A percentile compares a stretch with the other conserved stretches of the same genome.
Conservation (phyloP, 2,797 vertebrate species). For the Falco columbarius region DNA sequence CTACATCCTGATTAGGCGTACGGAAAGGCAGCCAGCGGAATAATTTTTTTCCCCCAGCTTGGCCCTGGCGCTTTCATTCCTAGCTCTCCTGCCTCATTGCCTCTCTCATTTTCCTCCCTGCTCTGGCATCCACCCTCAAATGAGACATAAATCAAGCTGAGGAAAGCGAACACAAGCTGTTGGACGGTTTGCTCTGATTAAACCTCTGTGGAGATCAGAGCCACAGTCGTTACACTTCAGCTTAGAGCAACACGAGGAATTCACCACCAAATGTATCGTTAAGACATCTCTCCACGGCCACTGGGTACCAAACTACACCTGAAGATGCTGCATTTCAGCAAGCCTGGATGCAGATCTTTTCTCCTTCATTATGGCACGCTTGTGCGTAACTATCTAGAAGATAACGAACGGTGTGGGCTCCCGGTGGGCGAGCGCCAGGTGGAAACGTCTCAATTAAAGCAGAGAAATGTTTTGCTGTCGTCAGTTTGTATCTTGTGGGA, state of each 20-base stretch:
- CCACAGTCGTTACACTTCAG: not conserved
- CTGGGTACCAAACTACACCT: not conserved
- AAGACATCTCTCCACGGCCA: not conserved
- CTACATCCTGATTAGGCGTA: not conserved
- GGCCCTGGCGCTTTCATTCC: not conserved
- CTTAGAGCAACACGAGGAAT: not conserved
- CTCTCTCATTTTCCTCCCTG: not conserved
- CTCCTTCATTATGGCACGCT: accelerated
- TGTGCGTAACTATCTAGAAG: not conserved
- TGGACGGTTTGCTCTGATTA: not conserved
- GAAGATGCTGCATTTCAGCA: not conserved
- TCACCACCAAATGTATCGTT: not conserved
- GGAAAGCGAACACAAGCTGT: not conserved
- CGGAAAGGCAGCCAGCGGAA: not conserved
- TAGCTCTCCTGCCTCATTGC: not conserved
- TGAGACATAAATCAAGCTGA: not conserved
- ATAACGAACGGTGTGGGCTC: not conserved
- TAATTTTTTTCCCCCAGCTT: not conserved
- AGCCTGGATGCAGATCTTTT: not conserved
- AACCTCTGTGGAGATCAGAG: not conserved
- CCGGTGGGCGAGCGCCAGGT: not conserved
- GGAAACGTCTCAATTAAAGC: not conserved
- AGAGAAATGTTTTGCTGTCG: not conserved
- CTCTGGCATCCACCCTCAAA: not conserved
- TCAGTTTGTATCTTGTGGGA: not conserved